Evolutionary conservation across 2,888 invertebrate species (phyloP), one percentile per base, ranked within the genome.

Genomic region (Euclidia mi): DNA sequence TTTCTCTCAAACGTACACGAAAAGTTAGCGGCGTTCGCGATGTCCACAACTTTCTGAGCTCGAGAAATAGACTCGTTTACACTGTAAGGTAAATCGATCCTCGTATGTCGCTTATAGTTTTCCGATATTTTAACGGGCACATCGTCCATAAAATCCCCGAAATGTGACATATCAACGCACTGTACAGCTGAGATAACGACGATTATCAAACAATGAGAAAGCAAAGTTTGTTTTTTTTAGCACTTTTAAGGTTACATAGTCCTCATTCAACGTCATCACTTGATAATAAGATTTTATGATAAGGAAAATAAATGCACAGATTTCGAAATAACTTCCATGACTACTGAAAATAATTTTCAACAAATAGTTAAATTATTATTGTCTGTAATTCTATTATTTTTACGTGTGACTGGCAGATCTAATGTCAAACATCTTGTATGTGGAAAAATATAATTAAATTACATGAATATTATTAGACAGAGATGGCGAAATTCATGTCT

Each of bases 121-220:
- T 98, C 98, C 42, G 97, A 96, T 89, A 98, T 98, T 95, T 98
- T 98, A 58, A 98, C 98, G 80, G 97, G 97, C 75, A 98, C 96
- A 71, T 96, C 97, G 90, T 98, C 98, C 96, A 97, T 97, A 81
- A 95, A 96, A 82, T 96, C 95, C 28, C 88, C 88, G 69, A 92
- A 93, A 85, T 92, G 94, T 85, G 93, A 93, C 94, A 94, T 94
- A 88, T 87, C 92, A 88, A 85, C 73, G 68, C 66, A 71, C 70
- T 81, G 66, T 68, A 70, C 65, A 56, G 59, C 66, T 67, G 65
- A 81, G 81, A 83, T 84, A 88, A 75, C 62, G 71, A 80, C 78
- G 80, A 67, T 52, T 52, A 81, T 80, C 82, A 90, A 87, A 90
- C 88, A 91, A 92, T 88, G 89, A 91, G 81, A 89, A 81, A 85